Percentiles rank a stretch among this genome's conserved stretches.
Evolutionary conservation across 1,140 invertebrate genomes (phyloP).

Genomic region (Caenorhabditis tropicalis): DNA sequence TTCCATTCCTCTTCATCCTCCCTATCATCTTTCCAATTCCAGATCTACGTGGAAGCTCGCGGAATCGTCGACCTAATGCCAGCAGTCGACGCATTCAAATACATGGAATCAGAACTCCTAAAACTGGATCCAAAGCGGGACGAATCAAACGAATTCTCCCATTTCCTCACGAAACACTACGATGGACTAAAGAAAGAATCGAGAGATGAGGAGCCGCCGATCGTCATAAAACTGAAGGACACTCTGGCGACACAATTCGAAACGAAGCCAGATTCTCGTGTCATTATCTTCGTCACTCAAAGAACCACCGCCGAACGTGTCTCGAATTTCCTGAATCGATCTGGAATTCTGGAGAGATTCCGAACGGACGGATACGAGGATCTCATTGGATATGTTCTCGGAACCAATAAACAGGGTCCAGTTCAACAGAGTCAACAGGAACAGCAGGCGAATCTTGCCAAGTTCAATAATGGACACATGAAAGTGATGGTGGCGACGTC

Average conservation of each 20-base stretch:
- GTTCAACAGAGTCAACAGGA: slow-evolving; percentile 5
- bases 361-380: background rate
- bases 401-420: background rate
- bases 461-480: background rate
- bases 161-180: background rate
- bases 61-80: slow-evolving; percentile 40
- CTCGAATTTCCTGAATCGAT: background rate
- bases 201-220: background rate
- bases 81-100: background rate
- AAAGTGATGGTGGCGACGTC: slow-evolving; percentile 71
- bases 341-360: background rate
- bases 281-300: slow-evolving; percentile 45
- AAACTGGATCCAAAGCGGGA: background rate
- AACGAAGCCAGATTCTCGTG: slow-evolving; percentile 7
- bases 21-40: background rate
- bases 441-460: background rate
- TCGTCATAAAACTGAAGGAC: background rate
- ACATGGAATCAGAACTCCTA: background rate
- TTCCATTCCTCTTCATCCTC: too few species aligned
- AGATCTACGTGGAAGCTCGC: background rate
- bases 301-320: slow-evolving; percentile 29
- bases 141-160: background rate
- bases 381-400: background rate
- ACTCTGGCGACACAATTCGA: background rate
- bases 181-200: background rate